Conservation (phyloP, 2,888 invertebrate species). For the Uloborus plumipes region DNA sequence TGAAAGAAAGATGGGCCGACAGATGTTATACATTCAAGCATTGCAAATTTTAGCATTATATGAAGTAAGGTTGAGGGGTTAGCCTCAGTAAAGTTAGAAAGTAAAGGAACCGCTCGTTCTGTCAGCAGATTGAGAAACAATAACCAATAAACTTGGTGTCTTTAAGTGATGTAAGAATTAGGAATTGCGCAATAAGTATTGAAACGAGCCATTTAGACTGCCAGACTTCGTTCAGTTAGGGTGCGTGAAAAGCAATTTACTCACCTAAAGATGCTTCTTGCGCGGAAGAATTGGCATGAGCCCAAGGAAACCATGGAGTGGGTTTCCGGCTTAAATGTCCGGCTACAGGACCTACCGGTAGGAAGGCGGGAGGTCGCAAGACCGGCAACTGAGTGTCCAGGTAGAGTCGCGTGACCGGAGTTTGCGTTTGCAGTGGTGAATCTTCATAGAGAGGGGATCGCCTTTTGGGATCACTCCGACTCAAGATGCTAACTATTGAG, state of each 20-base stretch:
- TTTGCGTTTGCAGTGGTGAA: slow-evolving; percentile 18
- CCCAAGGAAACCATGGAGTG: slow-evolving; percentile 67
- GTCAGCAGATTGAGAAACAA: too few species aligned
- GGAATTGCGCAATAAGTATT: too few species aligned
- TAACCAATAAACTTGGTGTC: too few species aligned
- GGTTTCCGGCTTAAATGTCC: slow-evolving; percentile 63
- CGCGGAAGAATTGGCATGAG: slow-evolving; percentile 57
- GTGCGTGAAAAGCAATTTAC: neutral
- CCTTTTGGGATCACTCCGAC: slow-evolving; percentile 59
- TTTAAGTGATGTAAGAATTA: too few species aligned
- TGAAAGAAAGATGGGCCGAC: too few species aligned
- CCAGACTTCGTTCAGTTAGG: too few species aligned
- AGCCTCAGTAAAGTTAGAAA: too few species aligned
- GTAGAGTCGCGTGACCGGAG: slow-evolving; percentile 50
- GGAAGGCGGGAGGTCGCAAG: slow-evolving; percentile 55
- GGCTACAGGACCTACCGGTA: slow-evolving; percentile 57
- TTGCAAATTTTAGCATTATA: too few species aligned
- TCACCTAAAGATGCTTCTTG: slow-evolving; percentile 53
- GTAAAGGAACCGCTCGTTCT: too few species aligned
- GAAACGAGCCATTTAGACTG: too few species aligned
- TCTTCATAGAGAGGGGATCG: slow-evolving; percentile 51
- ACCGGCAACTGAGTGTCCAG: slow-evolving; percentile 56
- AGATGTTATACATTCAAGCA: too few species aligned
- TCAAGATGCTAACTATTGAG: slow-evolving; percentile 58
- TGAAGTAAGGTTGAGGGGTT: too few species aligned